phyloP scores from a whole-genome alignment of 1,140 invertebrate genomes.

The Nylanderia fulva region DNA sequence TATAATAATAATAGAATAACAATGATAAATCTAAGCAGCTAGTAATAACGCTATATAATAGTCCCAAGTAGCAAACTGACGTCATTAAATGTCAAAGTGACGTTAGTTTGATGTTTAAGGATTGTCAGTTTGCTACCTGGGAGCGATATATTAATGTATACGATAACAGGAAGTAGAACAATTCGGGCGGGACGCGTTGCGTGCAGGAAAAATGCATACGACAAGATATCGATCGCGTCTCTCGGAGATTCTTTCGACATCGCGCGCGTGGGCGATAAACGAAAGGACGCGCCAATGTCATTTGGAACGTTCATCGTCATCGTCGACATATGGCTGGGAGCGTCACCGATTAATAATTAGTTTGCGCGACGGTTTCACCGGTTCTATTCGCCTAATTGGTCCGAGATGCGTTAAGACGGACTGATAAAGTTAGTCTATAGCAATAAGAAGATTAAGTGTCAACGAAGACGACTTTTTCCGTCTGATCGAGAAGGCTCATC shows the following conservation, averaged over 20 bases:
- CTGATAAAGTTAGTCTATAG: too few species aligned
- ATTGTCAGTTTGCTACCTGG: too few species aligned
- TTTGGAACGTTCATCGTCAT: neutral
- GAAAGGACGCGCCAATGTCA: neutral
- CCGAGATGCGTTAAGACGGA: neutral
- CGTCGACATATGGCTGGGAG: neutral
- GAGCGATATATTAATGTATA: constrained; percentile 45
- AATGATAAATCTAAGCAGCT: constrained; percentile 36
- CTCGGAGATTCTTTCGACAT: constrained; percentile 5
- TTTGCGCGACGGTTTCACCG: neutral
- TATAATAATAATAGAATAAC: constrained; percentile 35
- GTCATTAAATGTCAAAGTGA: too few species aligned
- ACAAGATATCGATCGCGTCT: neutral
- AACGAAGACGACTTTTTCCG: neutral
- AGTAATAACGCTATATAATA: constrained; percentile 15
- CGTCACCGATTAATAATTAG: neutral
- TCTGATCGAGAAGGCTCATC: neutral
- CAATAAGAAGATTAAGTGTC: neutral
- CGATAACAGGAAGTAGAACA: constrained; percentile 40
- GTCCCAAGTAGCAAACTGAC: too few species aligned
- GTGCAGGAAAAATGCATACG: constrained; percentile 27
- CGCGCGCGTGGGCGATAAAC: neutral
- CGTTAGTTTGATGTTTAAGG: too few species aligned
- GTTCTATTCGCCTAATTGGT: neutral
- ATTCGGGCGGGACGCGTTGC: constrained; percentile 19